A percentile compares a stretch with the other conserved stretches of the same genome.
Conservation (phyloP, 2,888 invertebrate genomes). For the Bimastos eiseni region DNA sequence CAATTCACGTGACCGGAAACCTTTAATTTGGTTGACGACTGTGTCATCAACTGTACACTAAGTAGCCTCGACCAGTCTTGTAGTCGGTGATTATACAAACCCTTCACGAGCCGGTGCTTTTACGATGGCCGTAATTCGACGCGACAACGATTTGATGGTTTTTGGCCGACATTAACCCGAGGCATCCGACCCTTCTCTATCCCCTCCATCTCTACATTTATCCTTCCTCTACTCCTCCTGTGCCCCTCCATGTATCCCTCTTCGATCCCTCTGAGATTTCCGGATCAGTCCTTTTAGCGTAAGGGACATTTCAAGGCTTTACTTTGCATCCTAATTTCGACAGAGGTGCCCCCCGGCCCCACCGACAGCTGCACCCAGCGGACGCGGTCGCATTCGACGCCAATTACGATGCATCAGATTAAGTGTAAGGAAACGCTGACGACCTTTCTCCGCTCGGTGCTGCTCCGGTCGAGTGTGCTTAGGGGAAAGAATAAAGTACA, state of each 20-base stretch:
- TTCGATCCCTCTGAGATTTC: not conserved
- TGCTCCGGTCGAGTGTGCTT: not conserved
- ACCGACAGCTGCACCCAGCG: not conserved
- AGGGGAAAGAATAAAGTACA: not conserved
- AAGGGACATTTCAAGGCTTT: not conserved
- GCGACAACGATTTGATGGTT: not conserved
- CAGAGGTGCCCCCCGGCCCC: not conserved
- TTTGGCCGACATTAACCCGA: not conserved
- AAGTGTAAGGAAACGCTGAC: not conserved
- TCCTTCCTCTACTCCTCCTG: no score
- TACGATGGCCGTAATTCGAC: not conserved
- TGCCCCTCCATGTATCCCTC: no score
- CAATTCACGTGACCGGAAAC: no score
- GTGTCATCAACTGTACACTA: not conserved
- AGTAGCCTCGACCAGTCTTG: not conserved
- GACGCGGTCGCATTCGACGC: not conserved
- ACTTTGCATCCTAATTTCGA: not conserved
- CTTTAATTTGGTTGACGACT: no score
- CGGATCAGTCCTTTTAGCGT: not conserved
- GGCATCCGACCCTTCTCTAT: no score
- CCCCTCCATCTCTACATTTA: no score
- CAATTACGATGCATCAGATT: not conserved
- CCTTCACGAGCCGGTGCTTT: not conserved
- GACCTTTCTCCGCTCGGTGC: not conserved
- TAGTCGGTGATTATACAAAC: not conserved